Base-by-base conservation (phyloP, 2,888 invertebrate species). In the Sphaeridia pumilis region DNA sequence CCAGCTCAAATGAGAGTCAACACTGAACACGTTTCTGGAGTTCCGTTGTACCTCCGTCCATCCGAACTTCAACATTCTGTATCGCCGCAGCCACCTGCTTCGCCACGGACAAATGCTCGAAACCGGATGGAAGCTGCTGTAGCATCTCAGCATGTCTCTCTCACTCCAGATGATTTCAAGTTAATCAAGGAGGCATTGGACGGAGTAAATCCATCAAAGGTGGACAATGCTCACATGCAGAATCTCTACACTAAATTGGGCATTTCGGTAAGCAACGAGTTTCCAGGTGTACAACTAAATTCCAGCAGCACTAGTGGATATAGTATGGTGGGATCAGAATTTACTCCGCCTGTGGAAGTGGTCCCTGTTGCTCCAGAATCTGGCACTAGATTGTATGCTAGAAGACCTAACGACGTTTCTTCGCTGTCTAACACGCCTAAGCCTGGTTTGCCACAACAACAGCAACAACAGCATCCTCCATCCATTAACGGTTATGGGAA, bases 121-220 rank as follows among this genome's bases (percentile, higher is more conserved):
- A n/a, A n/a, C n/a, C n/a, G n/a, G n/a, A n/a, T n/a, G n/a, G n/a
- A n/a, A n/a, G n/a, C n/a, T n/a, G n/a, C n/a, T n/a, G n/a, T 12
- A 22, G 26, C 10, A 38, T 22, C 27, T 31, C 26, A 20, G 2
- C n/a, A 14, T 26, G 36, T 25, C 41, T 12, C 2, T 7, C 38
- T 5, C 25, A 26, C 14, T n/a, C 5, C 28, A 25, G 20, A 35
- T 35, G 17, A 28, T 28, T 5, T 17, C 17, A 22, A 34, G 14
- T 28, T 20, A 35, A 17, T 10, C 47, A 12, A 34, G 36, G 24
- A 17, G 10, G 24, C 14, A 25, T 22, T 20, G 26, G 17, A 24
- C 17, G n/a, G n/a, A 22, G n/a, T 31, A 52, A 44, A 46, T n/a
- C 49, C 57, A 17, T 56, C 58, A 28, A 27, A 35, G 0, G 56